Conservation (phyloP, 2,888 invertebrate species). For the Lycia hirtaria region DNA sequence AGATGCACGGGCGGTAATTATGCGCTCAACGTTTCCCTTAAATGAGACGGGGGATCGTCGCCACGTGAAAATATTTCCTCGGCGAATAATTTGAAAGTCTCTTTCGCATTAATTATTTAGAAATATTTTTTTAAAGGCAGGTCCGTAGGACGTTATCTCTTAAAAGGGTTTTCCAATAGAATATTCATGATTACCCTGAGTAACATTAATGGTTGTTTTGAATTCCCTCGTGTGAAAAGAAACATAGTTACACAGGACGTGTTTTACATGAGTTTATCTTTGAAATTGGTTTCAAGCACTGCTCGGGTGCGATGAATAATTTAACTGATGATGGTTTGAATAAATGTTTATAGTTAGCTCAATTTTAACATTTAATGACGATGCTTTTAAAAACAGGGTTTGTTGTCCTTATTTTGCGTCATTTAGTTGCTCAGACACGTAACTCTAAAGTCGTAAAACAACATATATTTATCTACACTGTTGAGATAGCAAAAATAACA, state of each 20-base stretch:
- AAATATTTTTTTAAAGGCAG: slow-evolving; percentile 60
- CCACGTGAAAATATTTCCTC: slow-evolving; percentile 23
- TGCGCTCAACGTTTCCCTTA: too few relatives aligned
- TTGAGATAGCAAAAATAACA: neutral
- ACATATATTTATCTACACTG: neutral
- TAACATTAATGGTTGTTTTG: slow-evolving; percentile 74
- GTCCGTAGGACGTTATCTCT: slow-evolving; percentile 56
- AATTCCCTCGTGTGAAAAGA: slow-evolving; percentile 69
- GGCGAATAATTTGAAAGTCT: slow-evolving; percentile 38
- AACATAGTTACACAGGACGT: slow-evolving; percentile 54
- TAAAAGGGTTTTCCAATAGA: slow-evolving; percentile 73
- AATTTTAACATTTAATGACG: slow-evolving; percentile 12
- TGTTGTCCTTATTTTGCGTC: neutral
- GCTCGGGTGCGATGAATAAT: slow-evolving; percentile 46
- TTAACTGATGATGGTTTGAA: slow-evolving; percentile 35
- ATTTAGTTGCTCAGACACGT: neutral
- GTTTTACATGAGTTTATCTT: slow-evolving; percentile 56
- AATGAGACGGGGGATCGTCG: slow-evolving; percentile 38
- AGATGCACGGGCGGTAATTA: too few relatives aligned
- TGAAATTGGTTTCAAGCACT: slow-evolving; percentile 52
- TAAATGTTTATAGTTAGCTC: slow-evolving; percentile 20
- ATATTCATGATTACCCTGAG: slow-evolving; percentile 74
- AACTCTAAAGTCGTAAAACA: neutral
- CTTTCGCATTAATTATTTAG: slow-evolving; percentile 56
- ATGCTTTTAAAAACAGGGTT: neutral